Conservation (phyloP, 2,113 vertebrate species). For the Irena cyanogastra region DNA sequence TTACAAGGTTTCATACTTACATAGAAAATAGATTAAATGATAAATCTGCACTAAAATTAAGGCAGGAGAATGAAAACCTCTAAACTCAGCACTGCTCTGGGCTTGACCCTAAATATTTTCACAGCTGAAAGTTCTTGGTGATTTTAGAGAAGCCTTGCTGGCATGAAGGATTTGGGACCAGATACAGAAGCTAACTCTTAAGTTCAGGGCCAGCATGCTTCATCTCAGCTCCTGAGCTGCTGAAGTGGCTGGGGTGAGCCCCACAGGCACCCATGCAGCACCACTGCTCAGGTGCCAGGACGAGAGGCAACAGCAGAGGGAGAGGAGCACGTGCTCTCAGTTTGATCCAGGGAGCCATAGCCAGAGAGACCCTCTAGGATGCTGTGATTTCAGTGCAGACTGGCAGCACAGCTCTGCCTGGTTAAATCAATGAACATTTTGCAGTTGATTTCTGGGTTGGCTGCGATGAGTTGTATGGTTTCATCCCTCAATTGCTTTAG, state of each 20-base stretch:
- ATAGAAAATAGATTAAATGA: conserved; percentile 40
- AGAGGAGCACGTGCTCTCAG: background rate
- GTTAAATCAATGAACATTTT: background rate
- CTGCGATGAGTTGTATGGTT: background rate
- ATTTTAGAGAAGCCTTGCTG: background rate
- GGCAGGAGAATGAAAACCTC: background rate
- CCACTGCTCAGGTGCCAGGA: background rate
- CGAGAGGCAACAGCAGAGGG: background rate
- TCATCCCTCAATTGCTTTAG: background rate
- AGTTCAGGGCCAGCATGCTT: background rate
- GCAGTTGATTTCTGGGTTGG: background rate
- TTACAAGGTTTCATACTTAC: conserved; percentile 30
- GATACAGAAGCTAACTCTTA: background rate
- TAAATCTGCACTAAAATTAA: conserved; percentile 40
- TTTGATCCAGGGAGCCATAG: rapidly evolving
- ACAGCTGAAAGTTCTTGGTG: background rate
- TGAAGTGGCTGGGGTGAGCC: background rate
- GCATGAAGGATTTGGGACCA: background rate
- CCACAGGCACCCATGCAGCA: background rate
- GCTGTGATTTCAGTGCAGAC: rapidly evolving
- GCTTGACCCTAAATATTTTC: background rate
- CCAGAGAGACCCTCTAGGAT: background rate
- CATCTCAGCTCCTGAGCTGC: background rate
- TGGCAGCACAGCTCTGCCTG: background rate
- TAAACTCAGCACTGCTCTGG: background rate